Conservation (phyloP, 37 sponge, comb jelly and placozoan species). For the Petrosia ficiformis region DNA sequence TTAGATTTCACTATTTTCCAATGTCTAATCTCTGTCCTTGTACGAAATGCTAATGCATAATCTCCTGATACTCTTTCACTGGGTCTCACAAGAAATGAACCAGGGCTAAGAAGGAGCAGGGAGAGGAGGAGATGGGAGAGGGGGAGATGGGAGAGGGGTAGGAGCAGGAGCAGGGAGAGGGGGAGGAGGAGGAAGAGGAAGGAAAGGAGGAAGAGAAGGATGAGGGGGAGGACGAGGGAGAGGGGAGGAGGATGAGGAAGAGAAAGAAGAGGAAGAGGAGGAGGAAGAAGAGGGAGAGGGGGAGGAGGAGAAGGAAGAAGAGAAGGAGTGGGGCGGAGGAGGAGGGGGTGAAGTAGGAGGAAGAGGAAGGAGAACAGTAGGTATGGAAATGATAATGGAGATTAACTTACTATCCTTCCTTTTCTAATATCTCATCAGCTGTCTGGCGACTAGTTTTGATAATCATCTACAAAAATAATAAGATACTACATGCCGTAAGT, state of each 20-base stretch:
- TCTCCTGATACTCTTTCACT: conserved; percentile 62
- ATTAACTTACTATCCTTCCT: conserved; percentile 53
- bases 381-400: neutral
- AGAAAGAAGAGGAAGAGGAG: neutral
- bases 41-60: conserved; percentile 70
- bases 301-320: neutral
- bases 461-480: conserved; percentile 26
- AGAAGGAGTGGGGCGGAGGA: too few relatives aligned
- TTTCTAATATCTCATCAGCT: conserved; percentile 34
- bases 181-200: neutral
- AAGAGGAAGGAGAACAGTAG: neutral
- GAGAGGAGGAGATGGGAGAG: too few relatives aligned
- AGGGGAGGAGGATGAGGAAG: too few relatives aligned
- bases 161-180: neutral
- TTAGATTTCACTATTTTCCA: conserved; percentile 51
- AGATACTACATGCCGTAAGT: neutral
- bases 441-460: conserved; percentile 29
- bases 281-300: neutral
- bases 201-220: conserved; percentile 11
- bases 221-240: neutral
- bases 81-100: conserved; percentile 66
- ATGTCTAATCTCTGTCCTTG: conserved; percentile 47
- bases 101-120: conserved; percentile 42
- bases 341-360: neutral
- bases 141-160: neutral